A percentile compares a stretch with the other conserved stretches of the same genome.
These are phyloP conservation scores for Azemiops feae DNA, from an alignment of 2,113 vertebrate species.

Conservation along the genomic window DNA sequence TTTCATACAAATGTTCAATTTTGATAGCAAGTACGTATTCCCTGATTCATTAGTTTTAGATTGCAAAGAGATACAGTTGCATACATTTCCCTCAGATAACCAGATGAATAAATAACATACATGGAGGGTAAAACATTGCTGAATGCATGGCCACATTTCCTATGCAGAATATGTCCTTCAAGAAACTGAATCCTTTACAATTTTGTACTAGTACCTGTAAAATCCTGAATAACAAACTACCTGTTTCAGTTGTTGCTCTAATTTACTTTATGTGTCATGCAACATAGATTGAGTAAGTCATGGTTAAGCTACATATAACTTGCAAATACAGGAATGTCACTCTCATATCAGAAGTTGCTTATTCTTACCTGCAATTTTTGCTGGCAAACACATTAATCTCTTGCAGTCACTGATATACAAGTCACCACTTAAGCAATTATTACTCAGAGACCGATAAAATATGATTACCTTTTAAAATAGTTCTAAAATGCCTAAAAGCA, in stretches of 20 bases:
- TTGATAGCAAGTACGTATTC: not conserved
- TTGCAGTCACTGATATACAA: not conserved
- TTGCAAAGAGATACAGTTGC: not conserved
- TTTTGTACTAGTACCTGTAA: not conserved
- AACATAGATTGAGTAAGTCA: not conserved
- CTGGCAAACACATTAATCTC: not conserved
- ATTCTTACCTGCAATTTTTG: not conserved
- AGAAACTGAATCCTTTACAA: not conserved
- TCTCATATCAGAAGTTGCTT: not conserved
- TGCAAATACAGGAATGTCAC: not conserved
- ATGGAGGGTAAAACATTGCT: not conserved
- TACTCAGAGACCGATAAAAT: not conserved
- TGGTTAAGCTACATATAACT: not conserved
- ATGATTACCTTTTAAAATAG: not conserved
- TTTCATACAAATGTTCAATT: not conserved
- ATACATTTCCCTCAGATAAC: not conserved
- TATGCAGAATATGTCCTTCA: not conserved
- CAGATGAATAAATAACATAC: not conserved
- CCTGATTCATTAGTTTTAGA: not conserved
- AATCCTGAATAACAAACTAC: not conserved
- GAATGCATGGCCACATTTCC: not conserved
- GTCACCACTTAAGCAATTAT: not conserved
- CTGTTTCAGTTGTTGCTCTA: not conserved
- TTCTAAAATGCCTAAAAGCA: not conserved
- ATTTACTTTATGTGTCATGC: not conserved